These are phyloP conservation scores for Synergus laeviventris DNA, from an alignment of 2,888 invertebrate genomes.

Conservation along the genomic window DNA sequence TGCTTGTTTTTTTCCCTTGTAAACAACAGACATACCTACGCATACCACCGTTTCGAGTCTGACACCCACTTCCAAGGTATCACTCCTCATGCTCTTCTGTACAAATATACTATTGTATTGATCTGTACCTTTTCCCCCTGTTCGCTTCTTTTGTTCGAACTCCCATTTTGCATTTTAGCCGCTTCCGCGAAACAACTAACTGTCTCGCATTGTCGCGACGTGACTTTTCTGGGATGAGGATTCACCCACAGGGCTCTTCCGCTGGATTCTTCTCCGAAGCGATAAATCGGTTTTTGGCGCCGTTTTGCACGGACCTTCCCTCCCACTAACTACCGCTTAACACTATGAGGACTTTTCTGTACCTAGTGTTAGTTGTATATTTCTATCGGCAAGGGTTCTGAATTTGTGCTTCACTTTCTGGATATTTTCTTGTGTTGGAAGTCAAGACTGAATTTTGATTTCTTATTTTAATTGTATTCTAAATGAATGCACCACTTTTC, in stretches of 20 bases:
- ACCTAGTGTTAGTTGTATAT: constrained; percentile 8
- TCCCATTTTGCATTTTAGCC: constrained; percentile 69
- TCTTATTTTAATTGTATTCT: no score
- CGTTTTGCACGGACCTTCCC: constrained; percentile 49
- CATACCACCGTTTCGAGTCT: constrained; percentile 53
- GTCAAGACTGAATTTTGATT: no score
- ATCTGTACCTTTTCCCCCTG: constrained; percentile 64
- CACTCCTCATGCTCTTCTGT: constrained; percentile 69
- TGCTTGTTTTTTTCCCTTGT: constrained; percentile 59
- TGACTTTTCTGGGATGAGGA: constrained; percentile 43
- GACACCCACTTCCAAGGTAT: constrained; percentile 61
- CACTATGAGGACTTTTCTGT: constrained; percentile 11
- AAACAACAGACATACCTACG: constrained; percentile 58
- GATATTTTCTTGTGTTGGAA: background rate
- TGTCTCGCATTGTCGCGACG: constrained; percentile 63
- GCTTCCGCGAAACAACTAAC: constrained; percentile 72
- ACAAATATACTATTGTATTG: constrained; percentile 73
- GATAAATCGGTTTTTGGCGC: constrained; percentile 60
- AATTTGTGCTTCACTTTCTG: background rate
- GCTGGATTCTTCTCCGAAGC: constrained; percentile 62
- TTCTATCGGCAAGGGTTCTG: background rate
- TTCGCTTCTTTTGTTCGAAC: constrained; percentile 68
- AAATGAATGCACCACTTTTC: background rate
- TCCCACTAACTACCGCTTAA: constrained; percentile 17
- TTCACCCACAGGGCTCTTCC: constrained; percentile 61